phyloP scores from a whole-genome alignment of 92 coral and sea anemone species.

The Blastomussa wellsi region DNA sequence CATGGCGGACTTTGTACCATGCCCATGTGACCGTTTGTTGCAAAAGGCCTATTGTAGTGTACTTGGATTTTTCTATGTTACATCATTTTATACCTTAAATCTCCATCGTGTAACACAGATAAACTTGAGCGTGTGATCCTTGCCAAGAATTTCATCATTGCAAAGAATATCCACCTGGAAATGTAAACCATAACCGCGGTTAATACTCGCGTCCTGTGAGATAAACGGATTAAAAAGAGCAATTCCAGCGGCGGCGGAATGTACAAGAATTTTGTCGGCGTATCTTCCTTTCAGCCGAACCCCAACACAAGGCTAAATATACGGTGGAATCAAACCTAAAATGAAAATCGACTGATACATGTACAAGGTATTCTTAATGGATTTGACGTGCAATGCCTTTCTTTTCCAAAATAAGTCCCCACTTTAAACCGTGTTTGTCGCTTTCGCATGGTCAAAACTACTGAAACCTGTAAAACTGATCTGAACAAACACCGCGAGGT shows the following conservation, averaged over 20 bases:
- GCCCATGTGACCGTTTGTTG: no score
- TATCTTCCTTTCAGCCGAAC: not conserved
- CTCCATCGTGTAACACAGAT: slow-evolving; percentile 97
- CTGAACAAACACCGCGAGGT: no score
- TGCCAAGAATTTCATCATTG: slow-evolving; percentile 95
- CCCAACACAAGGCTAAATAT: no score
- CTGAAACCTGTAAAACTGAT: no score
- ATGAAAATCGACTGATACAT: no score
- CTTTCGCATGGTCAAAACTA: no score
- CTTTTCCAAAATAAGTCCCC: no score
- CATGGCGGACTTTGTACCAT: no score
- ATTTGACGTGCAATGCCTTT: no score
- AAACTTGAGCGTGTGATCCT: slow-evolving; percentile 95
- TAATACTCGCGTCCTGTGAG: not conserved
- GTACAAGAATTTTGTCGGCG: not conserved
- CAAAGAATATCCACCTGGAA: slow-evolving; percentile 94
- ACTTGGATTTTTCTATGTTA: not conserved
- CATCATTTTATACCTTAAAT: slow-evolving; percentile 74
- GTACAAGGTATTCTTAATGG: no score
- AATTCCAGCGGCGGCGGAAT: not conserved
- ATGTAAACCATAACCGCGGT: not conserved
- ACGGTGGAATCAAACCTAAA: no score
- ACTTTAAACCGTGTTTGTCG: no score
- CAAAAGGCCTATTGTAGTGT: not conserved
- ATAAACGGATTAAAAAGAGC: not conserved